Percentiles rank a stretch among this genome's conserved stretches.
Conservation (phyloP, 2,113 vertebrate genomes). For the Pedionomus torquatus region DNA sequence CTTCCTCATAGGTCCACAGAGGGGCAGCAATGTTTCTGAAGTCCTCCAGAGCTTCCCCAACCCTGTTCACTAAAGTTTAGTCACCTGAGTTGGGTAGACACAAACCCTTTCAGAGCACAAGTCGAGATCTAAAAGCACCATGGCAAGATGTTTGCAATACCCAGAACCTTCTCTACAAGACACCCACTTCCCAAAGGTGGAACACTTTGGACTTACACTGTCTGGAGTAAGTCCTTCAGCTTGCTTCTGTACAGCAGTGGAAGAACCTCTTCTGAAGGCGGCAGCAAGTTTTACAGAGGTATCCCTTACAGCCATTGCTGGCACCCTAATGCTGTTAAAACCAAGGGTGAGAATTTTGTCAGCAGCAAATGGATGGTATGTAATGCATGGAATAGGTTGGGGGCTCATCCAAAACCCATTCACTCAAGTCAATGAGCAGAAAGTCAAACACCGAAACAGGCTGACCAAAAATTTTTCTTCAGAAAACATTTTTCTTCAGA, state of each 20-base stretch:
- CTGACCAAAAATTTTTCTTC: background rate
- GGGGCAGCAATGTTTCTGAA: background rate
- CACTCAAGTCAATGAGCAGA: background rate
- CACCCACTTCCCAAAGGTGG: background rate
- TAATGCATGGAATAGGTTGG: background rate
- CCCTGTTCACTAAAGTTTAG: background rate
- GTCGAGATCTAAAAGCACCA: background rate
- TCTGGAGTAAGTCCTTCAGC: background rate
- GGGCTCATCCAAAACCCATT: background rate
- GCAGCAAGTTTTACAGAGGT: background rate
- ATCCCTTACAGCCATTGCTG: background rate
- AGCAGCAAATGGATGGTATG: fast-evolving
- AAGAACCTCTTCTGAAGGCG: background rate
- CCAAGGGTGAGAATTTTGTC: background rate
- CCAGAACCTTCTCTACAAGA: background rate
- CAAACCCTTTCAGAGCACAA: background rate
- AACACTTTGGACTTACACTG: too few species aligned
- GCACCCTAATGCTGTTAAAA: background rate
- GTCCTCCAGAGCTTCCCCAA: background rate
- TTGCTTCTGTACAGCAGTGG: background rate
- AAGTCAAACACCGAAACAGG: background rate
- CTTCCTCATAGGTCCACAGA: background rate
- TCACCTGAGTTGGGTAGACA: background rate
- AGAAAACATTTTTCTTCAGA: background rate
- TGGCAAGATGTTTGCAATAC: background rate